Evolutionary conservation across 2,888 invertebrate species (phyloP), one percentile per base, ranked within the genome.

Genomic region (Lasioglossum leucozonium): DNA sequence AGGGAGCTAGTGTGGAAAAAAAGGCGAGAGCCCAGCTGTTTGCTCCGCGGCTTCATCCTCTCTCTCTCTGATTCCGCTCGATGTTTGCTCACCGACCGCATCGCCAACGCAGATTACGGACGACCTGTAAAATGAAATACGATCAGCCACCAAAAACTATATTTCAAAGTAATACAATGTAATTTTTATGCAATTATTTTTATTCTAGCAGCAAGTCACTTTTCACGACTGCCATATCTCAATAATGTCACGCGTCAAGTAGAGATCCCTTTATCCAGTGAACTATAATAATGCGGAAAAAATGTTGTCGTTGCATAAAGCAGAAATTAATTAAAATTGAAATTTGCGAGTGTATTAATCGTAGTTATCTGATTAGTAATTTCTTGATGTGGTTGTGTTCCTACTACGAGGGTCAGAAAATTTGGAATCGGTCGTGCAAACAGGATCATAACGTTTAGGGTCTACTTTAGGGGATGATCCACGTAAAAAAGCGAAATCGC

Each of bases 1-100:
- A 77, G 44, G 51, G 26, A 42, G 22, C 34, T 42, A 67, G 71
- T 34, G 58, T 62, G 51, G 18, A 81, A 73, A 71, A 37, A 6
- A 22, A 22, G 22, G 51, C 51, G 51, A 51, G 51, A 51, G 51
- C 13, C 34, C 37, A 37, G 11, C 72, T 89, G 87, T 89, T 89
- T 85, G 51, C 84, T 40, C 67, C 67, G 69, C 74, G 77, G 87
- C 86, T 86, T 77, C 71, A 42, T 78, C 78, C 86, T 47, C 18
- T 73, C 62, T 30, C 55, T 42, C 65, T n/a, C n/a, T n/a, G n/a
- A 26, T 58, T 84, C 69, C 37, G 73, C n/a, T 34, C 42, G 71
- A 65, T 80, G 79, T 86, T 89, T 85, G 72, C 67, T 51, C 34
- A 51, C 26, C 73, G 22, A 67, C 71, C 83, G 58, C 76, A 75